Base-by-base conservation (phyloP, 2,888 invertebrate species). In the Polydrusus tereticollis region DNA sequence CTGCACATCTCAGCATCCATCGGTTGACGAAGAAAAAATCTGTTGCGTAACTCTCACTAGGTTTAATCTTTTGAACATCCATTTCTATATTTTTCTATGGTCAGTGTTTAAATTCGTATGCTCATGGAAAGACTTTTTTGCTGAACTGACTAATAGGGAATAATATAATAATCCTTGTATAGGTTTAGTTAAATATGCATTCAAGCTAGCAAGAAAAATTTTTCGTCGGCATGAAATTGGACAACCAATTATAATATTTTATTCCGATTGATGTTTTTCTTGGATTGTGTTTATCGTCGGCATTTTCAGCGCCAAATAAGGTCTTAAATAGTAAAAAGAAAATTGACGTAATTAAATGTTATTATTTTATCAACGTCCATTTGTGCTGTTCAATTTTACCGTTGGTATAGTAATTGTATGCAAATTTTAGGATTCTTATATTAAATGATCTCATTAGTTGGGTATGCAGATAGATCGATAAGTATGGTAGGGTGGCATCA, bases 11-110 rank as follows among this genome's bases (percentile, higher is more conserved):
- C 21, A 83, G 69, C 38, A 83, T 80, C 81, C 80, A 81, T 23
- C 81, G 78, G 69, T 83, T 83, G 0, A 79, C 73, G 2, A 77
- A 72, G 63, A 82, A 83, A 66, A 82, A 80, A 62, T 82, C 79
- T 63, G 75, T 70, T 5, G 75, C 75, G 63, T 81, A 80, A 2
- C 41, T 10, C 5, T 21, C 52, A 20, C 36, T n/a, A 0, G 7
- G 2, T 8, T 20, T 4, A 47, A 2, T 8, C 0, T 20, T 45
- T 50, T 21, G n/a, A 23, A 23, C 23, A 21, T 23, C 14, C 50
- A 50, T 50, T 21, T 45, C 12, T 14, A 41, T 41, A 26, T 26
- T 26, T 7, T 26, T 26, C 26, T 26, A 26, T 26, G n/a, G n/a
- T n/a, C 26, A 26, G 26, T 26, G 3, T 16, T 16, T 41, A n/a